Percentiles rank a stretch among this genome's conserved stretches.
phyloP scores from a whole-genome alignment of 2,888 invertebrate genomes.

The Monochamus alternatus region DNA sequence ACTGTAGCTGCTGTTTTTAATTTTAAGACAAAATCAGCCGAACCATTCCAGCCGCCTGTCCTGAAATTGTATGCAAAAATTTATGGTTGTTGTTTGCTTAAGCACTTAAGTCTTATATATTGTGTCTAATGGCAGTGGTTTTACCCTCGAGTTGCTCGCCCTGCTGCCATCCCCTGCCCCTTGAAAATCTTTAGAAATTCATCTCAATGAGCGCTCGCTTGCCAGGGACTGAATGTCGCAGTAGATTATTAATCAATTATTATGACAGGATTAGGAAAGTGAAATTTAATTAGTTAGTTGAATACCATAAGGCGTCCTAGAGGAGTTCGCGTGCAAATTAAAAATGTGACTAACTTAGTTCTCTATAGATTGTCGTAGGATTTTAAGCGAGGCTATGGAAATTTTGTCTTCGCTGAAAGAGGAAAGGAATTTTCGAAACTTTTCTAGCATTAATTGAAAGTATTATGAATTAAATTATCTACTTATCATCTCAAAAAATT shows the following conservation, averaged over 20 bases:
- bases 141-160: too few relatives aligned
- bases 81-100: too few relatives aligned
- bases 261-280: slow-evolving; percentile 28
- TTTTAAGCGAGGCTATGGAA: not conserved
- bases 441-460: not conserved
- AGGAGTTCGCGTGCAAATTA: slow-evolving; percentile 13
- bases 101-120: not conserved
- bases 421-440: not conserved
- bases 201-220: slow-evolving; percentile 9
- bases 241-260: slow-evolving; percentile 31
- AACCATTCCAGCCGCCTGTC: too few relatives aligned
- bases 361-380: not conserved
- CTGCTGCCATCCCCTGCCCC: not conserved
- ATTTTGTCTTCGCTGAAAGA: not conserved
- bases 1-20: too few relatives aligned
- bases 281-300: slow-evolving; percentile 28
- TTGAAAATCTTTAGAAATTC: slow-evolving; percentile 31
- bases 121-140: not conserved
- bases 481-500: too few relatives aligned
- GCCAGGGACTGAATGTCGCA: slow-evolving; percentile 13
- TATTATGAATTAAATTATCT: too few relatives aligned
- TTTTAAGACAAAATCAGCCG: too few relatives aligned
- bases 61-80: too few relatives aligned
- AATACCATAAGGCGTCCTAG: not conserved
- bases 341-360: slow-evolving; percentile 13